phyloP scores from a whole-genome alignment of 2,888 invertebrate genomes.

The Phaedon cochleariae region DNA sequence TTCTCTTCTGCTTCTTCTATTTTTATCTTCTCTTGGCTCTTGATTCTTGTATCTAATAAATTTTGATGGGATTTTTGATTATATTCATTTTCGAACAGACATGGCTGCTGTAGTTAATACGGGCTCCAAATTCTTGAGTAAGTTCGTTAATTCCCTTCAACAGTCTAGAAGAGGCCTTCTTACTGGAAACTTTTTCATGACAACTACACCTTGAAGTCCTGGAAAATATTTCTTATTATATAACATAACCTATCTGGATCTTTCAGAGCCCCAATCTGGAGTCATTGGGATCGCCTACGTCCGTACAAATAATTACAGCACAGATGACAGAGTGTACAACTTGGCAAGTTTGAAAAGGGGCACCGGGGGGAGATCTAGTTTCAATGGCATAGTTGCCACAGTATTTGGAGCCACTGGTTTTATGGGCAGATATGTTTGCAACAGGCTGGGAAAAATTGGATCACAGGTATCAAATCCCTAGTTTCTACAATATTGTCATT shows the following conservation, averaged over 20 bases:
- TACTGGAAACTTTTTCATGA: background rate
- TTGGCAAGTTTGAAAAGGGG: conserved; percentile 78
- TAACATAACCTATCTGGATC: conserved; percentile 41
- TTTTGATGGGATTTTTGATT: too few species aligned
- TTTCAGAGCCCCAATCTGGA: conserved; percentile 55
- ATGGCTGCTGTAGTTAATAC: conserved; percentile 56
- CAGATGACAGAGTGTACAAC: conserved; percentile 67
- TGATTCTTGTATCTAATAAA: too few species aligned
- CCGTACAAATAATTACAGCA: conserved; percentile 63
- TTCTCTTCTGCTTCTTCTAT: too few species aligned
- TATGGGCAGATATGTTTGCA: conserved; percentile 87
- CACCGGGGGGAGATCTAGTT: conserved; percentile 93
- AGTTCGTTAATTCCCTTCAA: conserved; percentile 27
- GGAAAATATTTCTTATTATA: conserved; percentile 33
- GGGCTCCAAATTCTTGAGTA: conserved; percentile 54
- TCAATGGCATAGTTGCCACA: conserved; percentile 98
- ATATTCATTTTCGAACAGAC: conserved; percentile 26
- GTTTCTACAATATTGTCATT: background rate
- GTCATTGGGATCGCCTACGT: conserved; percentile 55
- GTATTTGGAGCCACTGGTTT: conserved; percentile 94
- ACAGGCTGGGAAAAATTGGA: conserved; percentile 87
- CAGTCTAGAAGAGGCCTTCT: background rate
- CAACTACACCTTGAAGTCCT: too few species aligned
- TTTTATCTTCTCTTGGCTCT: too few species aligned
- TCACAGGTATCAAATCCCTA: conserved; percentile 70